Conservation (phyloP, 2,113 vertebrate genomes). For the Heloderma charlesbogerti region DNA sequence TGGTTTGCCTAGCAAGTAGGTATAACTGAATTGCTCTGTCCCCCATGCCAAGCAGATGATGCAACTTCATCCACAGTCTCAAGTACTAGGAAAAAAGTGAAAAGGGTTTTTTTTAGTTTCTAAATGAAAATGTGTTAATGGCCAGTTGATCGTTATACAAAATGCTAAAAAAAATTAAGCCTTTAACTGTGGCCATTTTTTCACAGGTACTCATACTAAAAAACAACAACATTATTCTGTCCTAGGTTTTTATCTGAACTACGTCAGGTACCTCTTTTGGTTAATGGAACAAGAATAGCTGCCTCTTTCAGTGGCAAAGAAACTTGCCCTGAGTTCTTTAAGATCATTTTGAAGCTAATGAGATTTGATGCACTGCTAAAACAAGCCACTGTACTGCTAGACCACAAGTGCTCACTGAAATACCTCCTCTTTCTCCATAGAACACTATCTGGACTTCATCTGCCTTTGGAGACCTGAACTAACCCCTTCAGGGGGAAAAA, state of each 20-base stretch:
- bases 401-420: background rate
- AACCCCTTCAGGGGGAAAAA: background rate
- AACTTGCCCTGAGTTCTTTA: background rate
- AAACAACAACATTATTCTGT: background rate
- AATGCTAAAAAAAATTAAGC: background rate
- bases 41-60: background rate
- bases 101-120: background rate
- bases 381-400: background rate
- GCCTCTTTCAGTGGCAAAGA: background rate
- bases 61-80: background rate
- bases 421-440: background rate
- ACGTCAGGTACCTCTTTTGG: background rate
- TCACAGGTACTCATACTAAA: background rate
- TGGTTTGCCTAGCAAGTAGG: background rate
- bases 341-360: conserved; percentile 1
- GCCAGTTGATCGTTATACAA: background rate
- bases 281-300: background rate
- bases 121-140: background rate
- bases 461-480: background rate
- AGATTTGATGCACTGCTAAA: background rate
- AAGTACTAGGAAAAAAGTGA: background rate
- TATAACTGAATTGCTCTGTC: background rate
- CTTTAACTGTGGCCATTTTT: background rate
- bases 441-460: background rate
- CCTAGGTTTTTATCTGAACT: background rate